These are phyloP conservation scores for Ephialtes manifestator DNA, from an alignment of 2,888 invertebrate species.

Conservation along the genomic window DNA sequence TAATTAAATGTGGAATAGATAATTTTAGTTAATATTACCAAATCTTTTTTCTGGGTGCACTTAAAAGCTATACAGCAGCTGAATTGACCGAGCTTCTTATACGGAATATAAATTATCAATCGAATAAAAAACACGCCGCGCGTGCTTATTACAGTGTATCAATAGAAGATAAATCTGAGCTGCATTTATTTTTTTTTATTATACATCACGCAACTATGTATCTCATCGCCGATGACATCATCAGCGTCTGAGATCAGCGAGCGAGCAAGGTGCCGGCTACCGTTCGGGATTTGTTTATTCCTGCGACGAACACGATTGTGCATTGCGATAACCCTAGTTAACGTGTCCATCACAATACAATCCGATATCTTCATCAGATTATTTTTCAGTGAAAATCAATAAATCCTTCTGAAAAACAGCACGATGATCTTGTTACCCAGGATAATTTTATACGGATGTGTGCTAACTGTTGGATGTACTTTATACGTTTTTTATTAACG, in stretches of 20 bases:
- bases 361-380: background rate
- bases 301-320: background rate
- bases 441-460: background rate
- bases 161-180: background rate
- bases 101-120: background rate
- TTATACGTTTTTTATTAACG: background rate
- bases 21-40: too few relatives aligned
- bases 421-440: background rate
- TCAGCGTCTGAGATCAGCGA: background rate
- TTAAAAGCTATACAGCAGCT: too few relatives aligned
- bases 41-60: too few relatives aligned
- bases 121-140: background rate
- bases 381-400: background rate
- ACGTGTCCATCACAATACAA: background rate
- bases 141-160: background rate
- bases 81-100: too few relatives aligned
- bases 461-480: background rate
- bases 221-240: conserved; percentile 10
- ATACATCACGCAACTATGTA: background rate
- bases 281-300: background rate
- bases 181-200: background rate
- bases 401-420: background rate
- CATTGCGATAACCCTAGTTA: background rate
- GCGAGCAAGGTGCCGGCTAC: background rate
- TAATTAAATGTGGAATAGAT: too few relatives aligned